A percentile compares a stretch with the other conserved stretches of the same genome.
These are phyloP conservation scores for Mobula birostris DNA, from an alignment of 2,113 vertebrate genomes.

Conservation along the genomic window DNA sequence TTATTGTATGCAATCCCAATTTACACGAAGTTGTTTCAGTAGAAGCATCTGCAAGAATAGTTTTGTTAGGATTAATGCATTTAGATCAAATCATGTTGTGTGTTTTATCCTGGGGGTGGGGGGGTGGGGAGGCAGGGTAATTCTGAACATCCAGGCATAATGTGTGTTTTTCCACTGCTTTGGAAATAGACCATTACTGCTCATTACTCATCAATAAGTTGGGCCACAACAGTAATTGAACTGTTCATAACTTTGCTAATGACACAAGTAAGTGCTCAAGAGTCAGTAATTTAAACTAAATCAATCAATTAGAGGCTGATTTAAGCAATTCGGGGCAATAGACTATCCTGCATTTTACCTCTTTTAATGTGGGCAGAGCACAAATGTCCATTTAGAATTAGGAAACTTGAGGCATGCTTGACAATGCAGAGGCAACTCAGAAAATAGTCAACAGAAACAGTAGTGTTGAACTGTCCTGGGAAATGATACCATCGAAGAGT, in stretches of 20 bases:
- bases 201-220: constrained; percentile 3
- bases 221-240: not conserved
- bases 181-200: not conserved
- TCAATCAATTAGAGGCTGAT: not conserved
- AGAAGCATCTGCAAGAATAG: not conserved
- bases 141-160: not conserved
- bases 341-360: not conserved
- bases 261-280: not conserved
- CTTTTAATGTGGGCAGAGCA: not conserved
- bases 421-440: not conserved
- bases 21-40: not conserved
- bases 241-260: not conserved
- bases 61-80: not conserved
- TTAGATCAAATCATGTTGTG: not conserved
- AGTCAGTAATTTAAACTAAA: not conserved
- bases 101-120: no score
- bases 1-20: not conserved
- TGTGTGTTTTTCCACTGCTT: not conserved
- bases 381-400: not conserved
- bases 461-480: not conserved
- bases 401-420: not conserved
- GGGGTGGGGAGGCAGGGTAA: no score
- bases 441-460: no score
- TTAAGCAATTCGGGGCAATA: not conserved
- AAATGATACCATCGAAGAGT: not conserved